Evolutionary conservation across 2,113 vertebrate species (phyloP), one percentile per base, ranked within the genome.

Genomic region (Circaetus gallicus): DNA sequence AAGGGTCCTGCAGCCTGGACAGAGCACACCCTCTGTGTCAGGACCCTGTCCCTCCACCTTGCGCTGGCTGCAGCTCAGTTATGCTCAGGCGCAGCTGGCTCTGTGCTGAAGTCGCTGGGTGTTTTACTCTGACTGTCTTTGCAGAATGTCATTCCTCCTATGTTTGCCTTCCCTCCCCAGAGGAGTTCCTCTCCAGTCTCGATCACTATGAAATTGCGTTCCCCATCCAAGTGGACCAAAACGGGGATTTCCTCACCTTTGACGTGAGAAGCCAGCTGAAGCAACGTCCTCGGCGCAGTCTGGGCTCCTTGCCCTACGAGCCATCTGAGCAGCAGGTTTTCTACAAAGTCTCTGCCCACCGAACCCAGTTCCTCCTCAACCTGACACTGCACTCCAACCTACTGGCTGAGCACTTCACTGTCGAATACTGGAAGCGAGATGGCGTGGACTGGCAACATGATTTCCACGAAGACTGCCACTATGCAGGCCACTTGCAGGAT

Each of bases 151-250:
- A 82, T 28, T 95, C 66, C 93, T 86, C 50, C 67, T 90, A n/a
- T 91, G 5, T 92, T 82, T 97, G 89, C 89, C 83, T 89, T 96
- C 63, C 65, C 55, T 63, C 72, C 84, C 29, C 97, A 99, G 99
- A 99, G 98, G 99, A 98, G 85, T 99, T 99, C 98, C 98, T 99
- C 97, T 99, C 99, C 97, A 99, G 98, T 96, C 98, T 99, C 80
- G 98, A 98, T 94, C 99, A 99, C 97, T 99, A 99, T 98, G 99
- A 99, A 94, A 99, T 99, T 25, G 98, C 99, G 56, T 98, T 99
- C 97, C 99, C 99, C 38, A 98, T 99, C 80, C 99, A 99, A 42
- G 98, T 99, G 94, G 99, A 99, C 97, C 99, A 99, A 42, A 98
- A 98, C 38, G 99, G 99, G 11, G 98, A 99, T 24, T 97, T 98